These are phyloP conservation scores for Graptemys geographica DNA, from an alignment of 2,797 vertebrate genomes.

Conservation along the genomic window DNA sequence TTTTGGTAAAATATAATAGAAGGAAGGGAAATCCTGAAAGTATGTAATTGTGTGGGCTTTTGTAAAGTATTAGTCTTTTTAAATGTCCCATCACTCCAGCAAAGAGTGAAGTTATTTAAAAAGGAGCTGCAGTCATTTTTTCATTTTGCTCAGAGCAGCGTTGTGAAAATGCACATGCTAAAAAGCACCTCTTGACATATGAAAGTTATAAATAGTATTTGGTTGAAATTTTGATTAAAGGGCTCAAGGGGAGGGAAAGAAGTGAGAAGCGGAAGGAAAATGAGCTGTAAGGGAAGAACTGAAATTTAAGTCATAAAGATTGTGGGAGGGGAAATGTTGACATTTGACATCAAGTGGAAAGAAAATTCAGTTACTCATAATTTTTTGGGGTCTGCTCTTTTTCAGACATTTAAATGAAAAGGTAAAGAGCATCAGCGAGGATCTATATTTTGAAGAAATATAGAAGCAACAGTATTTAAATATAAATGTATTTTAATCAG, in stretches of 20 bases:
- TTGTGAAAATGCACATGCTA: not conserved
- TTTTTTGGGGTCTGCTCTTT: not conserved
- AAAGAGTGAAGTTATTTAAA: not conserved
- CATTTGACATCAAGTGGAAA: not conserved
- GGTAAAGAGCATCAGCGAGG: not conserved
- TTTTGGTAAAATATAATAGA: not conserved
- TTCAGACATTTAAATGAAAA: not conserved
- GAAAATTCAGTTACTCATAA: not conserved
- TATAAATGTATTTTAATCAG: not conserved
- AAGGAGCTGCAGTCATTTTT: not conserved
- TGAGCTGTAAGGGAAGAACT: not conserved
- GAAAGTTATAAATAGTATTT: not conserved
- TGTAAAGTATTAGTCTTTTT: not conserved
- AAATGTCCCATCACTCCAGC: not conserved
- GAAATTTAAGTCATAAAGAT: not conserved
- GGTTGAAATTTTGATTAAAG: not conserved
- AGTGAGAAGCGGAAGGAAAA: not conserved
- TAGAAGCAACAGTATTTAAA: not conserved
- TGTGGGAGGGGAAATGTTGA: not conserved
- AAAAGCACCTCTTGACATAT: not conserved
- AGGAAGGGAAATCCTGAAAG: not conserved
- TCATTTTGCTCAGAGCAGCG: not conserved
- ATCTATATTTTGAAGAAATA: not conserved
- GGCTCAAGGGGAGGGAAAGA: not conserved
- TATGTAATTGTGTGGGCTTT: not conserved